phyloP scores from a whole-genome alignment of 2,888 invertebrate species.

The Cataglyphis albicans region DNA sequence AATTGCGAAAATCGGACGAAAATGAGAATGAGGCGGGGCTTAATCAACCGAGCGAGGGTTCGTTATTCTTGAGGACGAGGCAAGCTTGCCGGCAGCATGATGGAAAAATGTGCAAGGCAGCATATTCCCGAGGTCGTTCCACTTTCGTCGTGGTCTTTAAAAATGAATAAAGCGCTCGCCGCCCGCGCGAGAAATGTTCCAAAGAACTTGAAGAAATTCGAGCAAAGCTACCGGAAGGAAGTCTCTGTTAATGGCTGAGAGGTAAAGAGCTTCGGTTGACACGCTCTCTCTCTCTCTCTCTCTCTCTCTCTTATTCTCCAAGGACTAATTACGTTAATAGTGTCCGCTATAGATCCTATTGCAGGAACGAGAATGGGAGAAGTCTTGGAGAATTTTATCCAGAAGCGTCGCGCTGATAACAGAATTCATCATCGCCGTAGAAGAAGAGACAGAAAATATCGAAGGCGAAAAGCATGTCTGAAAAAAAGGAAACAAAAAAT shows the following conservation, averaged over 20 bases:
- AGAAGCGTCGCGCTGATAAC: background rate
- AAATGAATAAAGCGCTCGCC: background rate
- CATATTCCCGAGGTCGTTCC: conserved; percentile 41
- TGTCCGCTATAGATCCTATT: conserved; percentile 26
- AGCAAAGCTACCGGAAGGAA: background rate
- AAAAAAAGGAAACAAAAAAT: background rate
- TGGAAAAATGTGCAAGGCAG: conserved; percentile 43
- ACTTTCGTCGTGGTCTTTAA: conserved; percentile 33
- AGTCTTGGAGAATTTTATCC: conserved; percentile 28
- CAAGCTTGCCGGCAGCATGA: conserved; percentile 15
- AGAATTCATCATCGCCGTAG: background rate
- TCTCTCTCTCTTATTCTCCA: conserved; percentile 1
- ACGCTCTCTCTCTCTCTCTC: background rate
- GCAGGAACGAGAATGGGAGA: conserved; percentile 26
- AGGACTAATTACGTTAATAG: conserved; percentile 44
- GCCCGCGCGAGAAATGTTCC: conserved; percentile 22
- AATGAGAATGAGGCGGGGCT: conserved; percentile 37
- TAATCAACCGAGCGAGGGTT: conserved; percentile 35
- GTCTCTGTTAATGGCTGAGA: conserved; percentile 37
- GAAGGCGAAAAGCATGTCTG: background rate
- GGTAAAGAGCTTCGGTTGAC: conserved; percentile 27
- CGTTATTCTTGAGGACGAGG: conserved; percentile 30
- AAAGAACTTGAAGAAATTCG: conserved; percentile 43
- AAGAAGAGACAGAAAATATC: conserved; percentile 30
- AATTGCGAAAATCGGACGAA: conserved; percentile 11